These are phyloP conservation scores for fruit fly (Drosophila melanogaster) DNA, from an alignment of 1,140 invertebrate species.

Conservation along the genomic window Release_6_plus_ISO1_MT NC_004354.4:17214001-17214500, in stretches of 20 bases:
- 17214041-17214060: no score
- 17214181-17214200: conserved; percentile 14
- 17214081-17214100: neutral
- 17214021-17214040: neutral
- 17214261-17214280: conserved; percentile 33
- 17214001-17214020: neutral
- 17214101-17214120: conserved; percentile 5
- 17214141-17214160: neutral
- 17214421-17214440: conserved; percentile 1
- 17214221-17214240: conserved; percentile 5
- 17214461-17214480: no score
- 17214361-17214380: conserved; percentile 43
- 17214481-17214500: no score
- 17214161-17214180: conserved; percentile 24
- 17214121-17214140: neutral
- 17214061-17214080: neutral
- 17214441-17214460: no score
- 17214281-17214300: neutral
- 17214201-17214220: conserved; percentile 12
- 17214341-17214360: conserved; percentile 47
- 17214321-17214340: conserved; percentile 14
- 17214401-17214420: conserved; percentile 22
- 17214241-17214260: conserved; percentile 28
- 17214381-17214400: conserved; percentile 27
- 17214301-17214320: conserved; percentile 16